Evolutionary conservation across 35 echinoderm and acorn worm species (phyloP).

Genomic region (Heliocidaris tuberculata): DNA sequence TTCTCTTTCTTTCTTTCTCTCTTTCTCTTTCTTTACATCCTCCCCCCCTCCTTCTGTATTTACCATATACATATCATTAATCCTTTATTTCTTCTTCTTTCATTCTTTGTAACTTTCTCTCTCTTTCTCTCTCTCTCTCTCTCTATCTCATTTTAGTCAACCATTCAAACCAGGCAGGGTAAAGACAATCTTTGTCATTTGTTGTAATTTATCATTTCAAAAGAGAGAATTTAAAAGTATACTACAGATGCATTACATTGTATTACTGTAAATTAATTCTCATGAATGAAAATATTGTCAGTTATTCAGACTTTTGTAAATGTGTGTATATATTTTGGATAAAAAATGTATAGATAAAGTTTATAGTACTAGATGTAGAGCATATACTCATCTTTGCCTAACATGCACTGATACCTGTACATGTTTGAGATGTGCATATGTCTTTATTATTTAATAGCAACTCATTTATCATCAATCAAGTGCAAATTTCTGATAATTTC

Average conservation of each 20-base stretch:
- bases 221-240: background rate
- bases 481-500: background rate
- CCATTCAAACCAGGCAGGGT: background rate
- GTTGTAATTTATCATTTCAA: background rate
- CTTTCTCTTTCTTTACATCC: background rate
- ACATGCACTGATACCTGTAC: background rate
- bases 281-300: background rate
- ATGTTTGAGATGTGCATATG: background rate
- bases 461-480: background rate
- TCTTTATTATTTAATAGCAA: background rate
- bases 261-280: background rate
- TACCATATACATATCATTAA: background rate
- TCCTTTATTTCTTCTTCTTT: background rate
- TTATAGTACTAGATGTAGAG: slow-evolving; percentile 13
- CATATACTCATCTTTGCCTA: background rate
- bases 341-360: slow-evolving; percentile 2
- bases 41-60: background rate
- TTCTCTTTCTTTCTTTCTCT: too few relatives aligned
- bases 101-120: background rate
- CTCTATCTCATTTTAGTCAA: background rate
- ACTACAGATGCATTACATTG: background rate
- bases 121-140: background rate
- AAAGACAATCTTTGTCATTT: background rate
- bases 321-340: slow-evolving; percentile 18
- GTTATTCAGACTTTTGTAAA: background rate